Base-by-base conservation (phyloP, 2,113 vertebrate species). In the Cynoglossus semilaevis region DNA sequence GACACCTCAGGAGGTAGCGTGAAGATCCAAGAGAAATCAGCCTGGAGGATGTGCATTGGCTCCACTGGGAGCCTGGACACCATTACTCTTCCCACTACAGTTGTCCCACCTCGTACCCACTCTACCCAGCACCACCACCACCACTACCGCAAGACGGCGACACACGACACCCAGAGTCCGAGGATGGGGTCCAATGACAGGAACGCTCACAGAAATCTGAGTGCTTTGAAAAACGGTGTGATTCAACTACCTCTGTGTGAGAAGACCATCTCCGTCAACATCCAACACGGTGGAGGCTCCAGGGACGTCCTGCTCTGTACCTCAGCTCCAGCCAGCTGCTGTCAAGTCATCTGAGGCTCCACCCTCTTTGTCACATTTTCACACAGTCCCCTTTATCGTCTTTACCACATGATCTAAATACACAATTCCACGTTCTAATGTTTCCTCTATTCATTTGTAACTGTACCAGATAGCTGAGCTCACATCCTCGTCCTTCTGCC, bases 191-290 rank as follows among this genome's bases (percentile, higher is more conserved):
- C 45, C 1, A 22, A 40, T 7, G 3, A 37, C 71, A 70, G 79
- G 54, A 68, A 83, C 75, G 87, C 61, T 68, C 58, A 51, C 60
- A 48, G 82, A 60, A 92, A 82, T 82, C 90, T 92, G 89, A 93
- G 66, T 10, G 3, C 93, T 84, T 91, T 97, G 90, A 95, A 93
- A 83, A 94, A 92, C 45, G 92, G 87, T 52, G 88, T 97, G 80
- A 91, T 99, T 55, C 96, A 97, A 93, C 96, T 99, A 93, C 96
- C 96, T 94, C 96, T 99, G 80, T 98, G 95, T 42, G 96, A 99
- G 89, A 98, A 97, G 89, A 97, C 93, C 55, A 95, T 99, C 90
- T 97, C 95, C 64, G 94, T 99, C 81, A 99, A 97, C 89, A 98
- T 99, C 90, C 94, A 95, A 90, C 94, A 91, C 15, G 74, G 79